Evolutionary conservation across 1,140 invertebrate species (phyloP), one percentile per base, ranked within the genome.

Genomic region (Sesamia nonagrioides): DNA sequence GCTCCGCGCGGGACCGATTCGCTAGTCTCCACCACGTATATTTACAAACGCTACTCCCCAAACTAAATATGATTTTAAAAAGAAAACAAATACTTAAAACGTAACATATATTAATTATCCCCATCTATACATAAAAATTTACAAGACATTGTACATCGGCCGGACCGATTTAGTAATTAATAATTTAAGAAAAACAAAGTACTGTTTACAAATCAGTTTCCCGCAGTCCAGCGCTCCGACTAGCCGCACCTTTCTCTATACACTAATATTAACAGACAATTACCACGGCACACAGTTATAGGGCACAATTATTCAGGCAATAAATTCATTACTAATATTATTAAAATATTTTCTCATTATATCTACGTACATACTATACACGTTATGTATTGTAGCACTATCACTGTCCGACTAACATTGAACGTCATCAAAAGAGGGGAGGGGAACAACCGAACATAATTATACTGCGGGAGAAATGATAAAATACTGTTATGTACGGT

Each of bases 101-200:
- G 83, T 91, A 94, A 94, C 89, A 93, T 93, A 92, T 93, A 94
- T 94, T 93, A 92, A 91, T n/a, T 93, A 92, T 94, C 87, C 91
- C 92, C 92, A 86, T 90, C 91, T 94, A 91, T 94, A 93, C 91
- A 92, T 92, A 91, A 91, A 92, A 85, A 92, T 94, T 91, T 94
- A 94, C 92, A 94, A 89, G 86, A 91, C 89, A 91, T 90, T 91
- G 86, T 90, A 90, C 87, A 90, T 80, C 84, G 81, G 82, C 61
- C 68, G 56, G 37, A 82, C 84, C 80, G 84, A 85, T 84, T 73
- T 77, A 84, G 56, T 75, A 61, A 83, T 82, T 80, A 84, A 89
- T 81, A 82, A 84, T 89, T 89, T 88, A 91, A 89, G 89, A 88
- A 89, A 88, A 89, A 89, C 84, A 89, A 88, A 87, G 33, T 50